Conservation (phyloP, 2,113 vertebrate genomes). For the Nycticryphes semicollaris region DNA sequence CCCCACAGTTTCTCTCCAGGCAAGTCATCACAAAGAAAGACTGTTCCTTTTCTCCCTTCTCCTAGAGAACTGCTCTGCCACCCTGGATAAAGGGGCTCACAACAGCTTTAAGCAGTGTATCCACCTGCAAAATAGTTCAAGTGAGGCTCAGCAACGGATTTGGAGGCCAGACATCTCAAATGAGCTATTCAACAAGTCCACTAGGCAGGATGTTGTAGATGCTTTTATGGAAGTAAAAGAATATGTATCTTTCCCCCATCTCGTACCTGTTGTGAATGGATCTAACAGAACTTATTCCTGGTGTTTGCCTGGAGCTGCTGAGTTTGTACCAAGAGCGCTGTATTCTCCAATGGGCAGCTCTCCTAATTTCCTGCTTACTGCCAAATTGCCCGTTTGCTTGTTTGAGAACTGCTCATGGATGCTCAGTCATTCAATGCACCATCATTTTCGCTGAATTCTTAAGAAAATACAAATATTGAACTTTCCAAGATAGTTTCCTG, state of each 20-base stretch:
- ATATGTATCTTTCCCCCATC: background rate
- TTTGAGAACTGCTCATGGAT: background rate
- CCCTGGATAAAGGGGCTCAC: background rate
- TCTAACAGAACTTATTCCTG: background rate
- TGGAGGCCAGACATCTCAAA: background rate
- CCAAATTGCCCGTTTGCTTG: background rate
- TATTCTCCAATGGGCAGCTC: background rate
- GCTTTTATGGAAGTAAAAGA: background rate
- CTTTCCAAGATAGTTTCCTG: constrained; percentile 7
- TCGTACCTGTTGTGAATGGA: background rate
- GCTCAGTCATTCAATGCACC: background rate
- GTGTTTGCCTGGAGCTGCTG: background rate
- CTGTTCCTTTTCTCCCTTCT: background rate
- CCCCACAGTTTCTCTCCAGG: background rate
- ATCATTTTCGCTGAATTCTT: background rate
- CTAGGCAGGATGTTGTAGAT: background rate
- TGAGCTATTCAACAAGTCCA: background rate
- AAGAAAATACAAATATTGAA: background rate
- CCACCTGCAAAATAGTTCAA: background rate
- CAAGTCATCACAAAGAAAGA: background rate
- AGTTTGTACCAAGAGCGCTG: background rate
- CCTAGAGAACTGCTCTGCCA: background rate
- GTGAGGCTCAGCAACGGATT: background rate
- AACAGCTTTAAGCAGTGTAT: background rate
- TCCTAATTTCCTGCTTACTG: background rate